Conservation (phyloP, 2,113 vertebrate species). For the Oenanthe melanoleuca region DNA sequence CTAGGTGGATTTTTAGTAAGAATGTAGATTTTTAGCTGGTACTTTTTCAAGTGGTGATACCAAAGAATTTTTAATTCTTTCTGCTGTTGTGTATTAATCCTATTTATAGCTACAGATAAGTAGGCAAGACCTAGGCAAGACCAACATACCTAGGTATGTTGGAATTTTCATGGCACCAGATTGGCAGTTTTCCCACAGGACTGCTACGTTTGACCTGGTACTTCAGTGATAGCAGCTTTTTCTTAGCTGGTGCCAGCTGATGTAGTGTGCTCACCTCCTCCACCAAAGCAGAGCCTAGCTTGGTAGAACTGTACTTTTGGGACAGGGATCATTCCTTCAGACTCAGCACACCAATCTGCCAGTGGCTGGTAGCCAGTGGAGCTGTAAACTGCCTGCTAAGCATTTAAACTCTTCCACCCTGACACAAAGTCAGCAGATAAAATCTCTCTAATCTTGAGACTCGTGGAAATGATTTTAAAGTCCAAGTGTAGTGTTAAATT, state of each 20-base stretch:
- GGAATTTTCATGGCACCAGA: background rate
- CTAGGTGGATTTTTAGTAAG: background rate
- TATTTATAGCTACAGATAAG: background rate
- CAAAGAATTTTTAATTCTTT: background rate
- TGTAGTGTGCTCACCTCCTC: fast-evolving
- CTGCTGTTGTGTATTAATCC: background rate
- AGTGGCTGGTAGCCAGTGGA: background rate
- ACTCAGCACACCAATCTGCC: background rate
- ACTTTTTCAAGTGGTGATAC: background rate
- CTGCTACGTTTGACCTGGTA: background rate
- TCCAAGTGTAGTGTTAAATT: background rate
- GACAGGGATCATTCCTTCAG: background rate
- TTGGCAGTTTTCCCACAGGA: background rate
- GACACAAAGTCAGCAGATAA: background rate
- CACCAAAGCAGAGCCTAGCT: fast-evolving
- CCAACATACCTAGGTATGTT: background rate
- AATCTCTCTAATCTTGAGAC: background rate
- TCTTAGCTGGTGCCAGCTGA: background rate
- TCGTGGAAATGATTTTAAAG: background rate
- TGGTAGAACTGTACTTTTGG: background rate
- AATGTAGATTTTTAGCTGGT: background rate
- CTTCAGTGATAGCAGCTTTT: background rate
- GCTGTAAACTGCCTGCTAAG: background rate
- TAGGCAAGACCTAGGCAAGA: background rate
- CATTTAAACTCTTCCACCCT: background rate